Base-by-base conservation (phyloP, 2,113 vertebrate species). In the Erythrocebus patas region DNA sequence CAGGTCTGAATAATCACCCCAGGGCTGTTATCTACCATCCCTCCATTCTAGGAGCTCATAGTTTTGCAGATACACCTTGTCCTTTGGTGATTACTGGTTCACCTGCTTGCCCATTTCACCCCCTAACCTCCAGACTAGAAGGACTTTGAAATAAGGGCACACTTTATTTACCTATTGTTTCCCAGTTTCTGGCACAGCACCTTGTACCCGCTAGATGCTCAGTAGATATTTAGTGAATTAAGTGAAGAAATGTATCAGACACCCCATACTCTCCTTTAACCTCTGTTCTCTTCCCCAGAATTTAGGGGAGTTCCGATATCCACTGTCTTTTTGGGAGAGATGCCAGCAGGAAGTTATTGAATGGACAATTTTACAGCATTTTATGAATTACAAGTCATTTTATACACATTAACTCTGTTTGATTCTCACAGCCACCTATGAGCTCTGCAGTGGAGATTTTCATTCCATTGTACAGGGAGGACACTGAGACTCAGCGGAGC, bases 301-400 rank as follows among this genome's bases (percentile, higher is more conserved):
- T 32, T 35, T 73, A 95, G 57, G 30, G 75, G 38, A 48, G 17
- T 79, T 94, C 76, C 17, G 48, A 0, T 30, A 22, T 61, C 52
- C 6, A 7, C 50, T 82, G 9, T 83, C 35, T 86, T 8, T 80
- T 86, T 0, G 4, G 87, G 78, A 81, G 12, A 50, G 5, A 79
- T 35, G 30, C 70, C 57, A 84, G 90, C 75, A 96, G 92, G 55
- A 95, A 93, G 45, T 52, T 72, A 73, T 76, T 78, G 66, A 88
- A 70, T 35, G 27, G 50, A 89, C 64, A 48, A n/a, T 85, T 85
- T 38, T 45, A 30, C 89, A 40, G 38, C 35, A 23, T 66, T 87
- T 94, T 91, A 73, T 45, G 89, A 76, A 90, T 95, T 66, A 66
- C 27, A 61, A 73, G 59, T 27, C 59, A 18, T 88, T 97, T 93